Percentiles rank a stretch among this genome's conserved stretches.
These are phyloP conservation scores for Ciona savignyi DNA, from an alignment of 23 tunicate genomes.

Conservation along the genomic window DNA sequence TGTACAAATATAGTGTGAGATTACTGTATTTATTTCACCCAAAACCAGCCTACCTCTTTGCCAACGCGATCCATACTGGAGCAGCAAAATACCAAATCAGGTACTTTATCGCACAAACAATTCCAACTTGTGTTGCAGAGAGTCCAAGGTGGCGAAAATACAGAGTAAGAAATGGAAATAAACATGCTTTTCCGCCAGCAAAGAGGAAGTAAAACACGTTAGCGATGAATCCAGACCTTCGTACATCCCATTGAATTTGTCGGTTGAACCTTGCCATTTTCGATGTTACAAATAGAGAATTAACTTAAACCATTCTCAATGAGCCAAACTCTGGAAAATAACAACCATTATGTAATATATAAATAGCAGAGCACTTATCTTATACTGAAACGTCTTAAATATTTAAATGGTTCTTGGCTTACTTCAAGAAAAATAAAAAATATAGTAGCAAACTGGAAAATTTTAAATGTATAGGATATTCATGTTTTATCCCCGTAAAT, in stretches of 20 bases:
- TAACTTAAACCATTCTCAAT: too few species aligned
- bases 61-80: slow-evolving; percentile 71
- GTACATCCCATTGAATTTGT: slow-evolving; percentile 53
- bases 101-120: slow-evolving; percentile 28
- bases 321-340: too few species aligned
- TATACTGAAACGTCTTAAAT: too few species aligned
- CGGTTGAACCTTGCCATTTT: slow-evolving; percentile 53
- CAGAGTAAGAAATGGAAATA: slow-evolving; percentile 70
- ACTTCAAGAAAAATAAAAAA: too few species aligned
- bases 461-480: too few species aligned
- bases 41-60: slow-evolving; percentile 42
- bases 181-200: slow-evolving; percentile 69
- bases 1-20: neutral
- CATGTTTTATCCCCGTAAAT: too few species aligned
- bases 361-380: too few species aligned
- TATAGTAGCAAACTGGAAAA: too few species aligned
- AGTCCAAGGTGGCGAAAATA: slow-evolving; percentile 62
- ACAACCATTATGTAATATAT: too few species aligned
- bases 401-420: too few species aligned
- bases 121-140: slow-evolving; percentile 65
- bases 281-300: too few species aligned
- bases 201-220: slow-evolving; percentile 49
- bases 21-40: too few species aligned
- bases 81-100: slow-evolving; percentile 59
- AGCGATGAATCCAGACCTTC: slow-evolving; percentile 41